Base-by-base conservation (phyloP, 2,888 invertebrate genomes). In the Metellina segmentata region DNA sequence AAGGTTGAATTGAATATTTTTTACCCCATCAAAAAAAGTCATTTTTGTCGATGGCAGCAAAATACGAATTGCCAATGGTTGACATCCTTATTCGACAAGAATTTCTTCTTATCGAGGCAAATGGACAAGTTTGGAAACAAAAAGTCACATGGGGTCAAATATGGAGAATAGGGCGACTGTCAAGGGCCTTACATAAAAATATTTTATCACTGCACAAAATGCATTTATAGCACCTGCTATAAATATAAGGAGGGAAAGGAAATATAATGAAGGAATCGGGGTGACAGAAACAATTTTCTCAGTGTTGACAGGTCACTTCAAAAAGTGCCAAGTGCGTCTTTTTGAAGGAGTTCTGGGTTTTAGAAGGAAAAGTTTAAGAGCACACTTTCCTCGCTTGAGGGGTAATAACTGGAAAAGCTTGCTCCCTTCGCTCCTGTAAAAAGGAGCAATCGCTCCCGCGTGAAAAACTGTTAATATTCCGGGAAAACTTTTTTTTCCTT, bases 271-370 rank as follows among this genome's bases (percentile, higher is more conserved):
- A 85, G 82, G 53, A 72, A 52, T n/a, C 13, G 70, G n/a, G 53
- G 48, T 61, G 79, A 85, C 85, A 83, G 86, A 86, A 90, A 86
- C 70, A 90, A 78, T 87, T 91, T 89, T 82, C 8, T 78, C 77
- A 78, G 34, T 90, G 85, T 90, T 90, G 90, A 86, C 90, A 90
- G 81, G 90, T 74, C 90, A 90, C 90, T 90, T 90, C 85, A 90
- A 86, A 90, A 85, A 86, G 81, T 70, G 74, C 82, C 61, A 81
- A 71, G 72, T 52, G 52, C 69, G 61, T 34, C 74, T 81, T 70
- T 85, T 75, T 74, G 70, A 78, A 52, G 78, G n/a, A 20, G 77
- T 49, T 48, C 48, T 49, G n/a, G 74, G 69, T 34, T 34, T n/a
- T 34, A 34, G 34, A 34, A 34, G 19, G 81, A 81, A 85, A 90